These are phyloP conservation scores for Agrilus mali DNA, from an alignment of 2,888 invertebrate genomes.

Conservation along the genomic window DNA sequence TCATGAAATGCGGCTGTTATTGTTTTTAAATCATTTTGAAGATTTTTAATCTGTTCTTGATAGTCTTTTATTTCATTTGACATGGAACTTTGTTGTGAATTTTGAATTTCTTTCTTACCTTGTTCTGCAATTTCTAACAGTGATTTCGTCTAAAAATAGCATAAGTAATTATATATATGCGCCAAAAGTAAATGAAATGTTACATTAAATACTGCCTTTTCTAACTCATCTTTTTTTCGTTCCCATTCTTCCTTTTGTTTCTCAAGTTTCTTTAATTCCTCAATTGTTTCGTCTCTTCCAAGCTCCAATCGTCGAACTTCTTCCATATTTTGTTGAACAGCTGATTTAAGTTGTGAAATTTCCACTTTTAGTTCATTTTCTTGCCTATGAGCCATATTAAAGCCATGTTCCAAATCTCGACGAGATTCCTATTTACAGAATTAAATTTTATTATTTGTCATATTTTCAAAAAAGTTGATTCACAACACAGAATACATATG, in stretches of 20 bases:
- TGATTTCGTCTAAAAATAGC: constrained; percentile 3
- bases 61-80: constrained; percentile 26
- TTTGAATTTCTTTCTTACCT: constrained; percentile 19
- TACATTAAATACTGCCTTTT: not conserved
- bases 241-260: constrained; percentile 41
- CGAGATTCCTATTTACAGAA: constrained; percentile 37
- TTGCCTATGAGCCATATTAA: constrained; percentile 33
- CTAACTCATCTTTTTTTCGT: constrained; percentile 23
- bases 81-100: constrained; percentile 26
- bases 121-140: constrained; percentile 16
- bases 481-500: not conserved
- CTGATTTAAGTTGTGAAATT: constrained; percentile 29
- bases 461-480: not conserved
- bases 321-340: constrained; percentile 31
- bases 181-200: constrained; percentile 2
- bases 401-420: constrained; percentile 43
- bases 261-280: constrained; percentile 39
- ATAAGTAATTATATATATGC: not conserved
- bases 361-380: constrained; percentile 44
- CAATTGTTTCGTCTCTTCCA: constrained; percentile 36
- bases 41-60: constrained; percentile 37
- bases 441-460: not conserved
- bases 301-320: constrained; percentile 29
- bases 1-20: no score
- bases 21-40: constrained; percentile 38